Conservation (phyloP, 1,140 invertebrate species). For the Whitmania pigra region DNA sequence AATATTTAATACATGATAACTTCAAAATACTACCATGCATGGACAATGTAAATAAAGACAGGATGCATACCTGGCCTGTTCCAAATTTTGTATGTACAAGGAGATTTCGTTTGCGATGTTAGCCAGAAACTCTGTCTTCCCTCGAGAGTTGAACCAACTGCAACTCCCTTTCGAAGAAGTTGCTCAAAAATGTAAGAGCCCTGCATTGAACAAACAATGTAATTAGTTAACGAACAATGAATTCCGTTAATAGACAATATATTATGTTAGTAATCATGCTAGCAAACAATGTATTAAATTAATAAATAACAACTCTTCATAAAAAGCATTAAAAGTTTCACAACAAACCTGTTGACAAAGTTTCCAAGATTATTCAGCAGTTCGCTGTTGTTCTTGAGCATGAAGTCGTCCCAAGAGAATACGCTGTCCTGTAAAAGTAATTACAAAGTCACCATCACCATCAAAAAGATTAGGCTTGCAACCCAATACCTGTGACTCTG, state of each 20-base stretch:
- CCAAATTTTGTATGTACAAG: constrained; percentile 65
- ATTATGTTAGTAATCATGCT: too few species aligned
- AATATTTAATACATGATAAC: neutral
- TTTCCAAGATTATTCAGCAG: constrained; percentile 95
- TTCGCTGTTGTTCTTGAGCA: constrained; percentile 87
- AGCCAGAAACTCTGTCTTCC: constrained; percentile 65
- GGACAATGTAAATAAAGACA: neutral
- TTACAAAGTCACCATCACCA: neutral
- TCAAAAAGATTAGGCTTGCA: neutral
- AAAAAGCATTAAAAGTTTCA: neutral
- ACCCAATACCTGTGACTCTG: constrained; percentile 58
- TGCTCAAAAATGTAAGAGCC: constrained; percentile 72
- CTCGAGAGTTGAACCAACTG: constrained; percentile 55
- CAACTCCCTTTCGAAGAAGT: constrained; percentile 65
- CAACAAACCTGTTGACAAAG: constrained; percentile 72
- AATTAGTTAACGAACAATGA: too few species aligned
- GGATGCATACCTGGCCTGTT: constrained; percentile 52
- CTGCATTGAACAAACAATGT: constrained; percentile 46
- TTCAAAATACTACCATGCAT: neutral
- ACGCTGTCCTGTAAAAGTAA: constrained; percentile 60
- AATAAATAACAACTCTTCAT: neutral
- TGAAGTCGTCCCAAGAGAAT: constrained; percentile 85
- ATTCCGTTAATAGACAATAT: too few species aligned
- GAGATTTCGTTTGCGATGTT: constrained; percentile 68
- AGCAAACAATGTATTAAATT: constrained; percentile 1